Evolutionary conservation across 2,888 invertebrate genomes (phyloP).

Genomic region (Cantharis rustica): DNA sequence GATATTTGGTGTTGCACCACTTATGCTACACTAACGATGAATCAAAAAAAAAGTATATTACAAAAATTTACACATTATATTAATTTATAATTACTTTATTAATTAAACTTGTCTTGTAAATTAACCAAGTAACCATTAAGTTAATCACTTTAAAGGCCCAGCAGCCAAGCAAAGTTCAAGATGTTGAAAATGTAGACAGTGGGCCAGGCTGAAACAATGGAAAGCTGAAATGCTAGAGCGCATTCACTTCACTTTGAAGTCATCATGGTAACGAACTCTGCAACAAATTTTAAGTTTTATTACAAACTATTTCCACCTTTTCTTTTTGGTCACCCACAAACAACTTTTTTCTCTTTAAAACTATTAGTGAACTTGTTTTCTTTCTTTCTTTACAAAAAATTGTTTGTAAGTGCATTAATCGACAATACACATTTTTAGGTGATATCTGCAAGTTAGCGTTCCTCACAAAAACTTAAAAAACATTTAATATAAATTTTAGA

Average conservation of each 20-base stretch:
- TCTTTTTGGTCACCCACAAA: not conserved
- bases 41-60: conserved; percentile 52
- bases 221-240: conserved; percentile 60
- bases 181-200: conserved; percentile 52
- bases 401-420: not conserved
- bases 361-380: not conserved
- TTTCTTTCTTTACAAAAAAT: not conserved
- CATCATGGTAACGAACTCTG: conserved; percentile 99
- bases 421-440: not conserved
- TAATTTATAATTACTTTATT: conserved; percentile 54
- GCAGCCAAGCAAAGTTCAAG: conserved; percentile 54
- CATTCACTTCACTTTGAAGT: conserved; percentile 94
- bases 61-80: conserved; percentile 59
- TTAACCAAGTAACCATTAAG: conserved; percentile 52
- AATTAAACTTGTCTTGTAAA: conserved; percentile 54
- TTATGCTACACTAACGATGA: conserved; percentile 41
- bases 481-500: not conserved
- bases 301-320: not conserved
- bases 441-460: not conserved
- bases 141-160: conserved; percentile 55
- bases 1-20: conserved; percentile 42
- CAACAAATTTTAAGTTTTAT: conserved; percentile 55
- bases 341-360: not conserved
- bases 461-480: not conserved
- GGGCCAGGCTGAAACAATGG: conserved; percentile 58